Evolutionary conservation across 2,888 invertebrate genomes (phyloP).

Genomic region (Rapana venosa): DNA sequence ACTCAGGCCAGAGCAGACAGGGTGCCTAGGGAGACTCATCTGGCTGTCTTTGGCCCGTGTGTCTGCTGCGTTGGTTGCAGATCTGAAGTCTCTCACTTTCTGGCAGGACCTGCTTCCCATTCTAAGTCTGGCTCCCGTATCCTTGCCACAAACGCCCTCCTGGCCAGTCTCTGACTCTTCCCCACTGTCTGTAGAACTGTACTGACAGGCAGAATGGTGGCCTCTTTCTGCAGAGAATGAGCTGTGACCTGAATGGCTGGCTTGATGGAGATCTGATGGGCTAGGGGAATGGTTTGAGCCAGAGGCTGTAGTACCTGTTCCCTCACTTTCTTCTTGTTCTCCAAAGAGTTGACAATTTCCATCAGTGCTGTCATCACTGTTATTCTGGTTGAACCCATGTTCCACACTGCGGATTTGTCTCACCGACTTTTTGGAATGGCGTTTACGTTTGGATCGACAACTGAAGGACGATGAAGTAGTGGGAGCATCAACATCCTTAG

Average conservation of each 20-base stretch:
- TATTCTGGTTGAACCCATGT: constrained; percentile 28
- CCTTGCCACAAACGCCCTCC: not conserved
- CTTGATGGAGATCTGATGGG: not conserved
- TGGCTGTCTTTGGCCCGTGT: not conserved
- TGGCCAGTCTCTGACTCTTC: not conserved
- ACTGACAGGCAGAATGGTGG: not conserved
- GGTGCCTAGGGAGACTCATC: not conserved
- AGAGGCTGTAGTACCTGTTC: not conserved
- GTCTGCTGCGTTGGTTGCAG: not conserved
- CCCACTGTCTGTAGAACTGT: constrained; percentile 17
- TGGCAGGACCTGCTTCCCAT: not conserved
- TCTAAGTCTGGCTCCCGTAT: not conserved
- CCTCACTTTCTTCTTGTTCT: not conserved
- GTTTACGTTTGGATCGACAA: not conserved
- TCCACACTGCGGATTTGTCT: not conserved
- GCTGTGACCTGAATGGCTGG: not conserved
- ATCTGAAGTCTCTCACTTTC: not conserved
- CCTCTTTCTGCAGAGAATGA: not conserved
- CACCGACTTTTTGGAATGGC: not conserved
- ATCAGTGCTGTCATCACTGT: constrained; percentile 26
- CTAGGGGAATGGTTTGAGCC: not conserved
- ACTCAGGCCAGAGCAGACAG: not conserved
- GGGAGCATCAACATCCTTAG: not conserved
- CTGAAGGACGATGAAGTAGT: not conserved
- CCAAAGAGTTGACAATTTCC: not conserved